Percentiles rank a stretch among this genome's conserved stretches.
Evolutionary conservation across 1,140 invertebrate genomes (phyloP).

Genomic region (Polypedilum vanderplanki): DNA sequence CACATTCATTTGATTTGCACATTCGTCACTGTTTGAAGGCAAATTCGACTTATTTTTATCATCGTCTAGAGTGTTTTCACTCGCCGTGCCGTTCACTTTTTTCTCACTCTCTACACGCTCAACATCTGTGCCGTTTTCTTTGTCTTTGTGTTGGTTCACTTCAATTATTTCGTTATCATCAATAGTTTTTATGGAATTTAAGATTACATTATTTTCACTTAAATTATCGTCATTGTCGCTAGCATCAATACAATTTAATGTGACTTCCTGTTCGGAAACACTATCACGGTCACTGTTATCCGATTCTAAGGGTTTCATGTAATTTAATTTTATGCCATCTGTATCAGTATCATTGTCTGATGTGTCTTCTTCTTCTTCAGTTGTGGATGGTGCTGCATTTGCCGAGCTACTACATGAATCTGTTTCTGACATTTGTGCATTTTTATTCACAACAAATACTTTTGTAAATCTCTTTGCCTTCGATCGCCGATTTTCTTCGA

Average conservation of each 20-base stretch:
- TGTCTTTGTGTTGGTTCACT: slow-evolving; percentile 15
- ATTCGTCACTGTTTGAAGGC: neutral
- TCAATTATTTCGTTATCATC: slow-evolving; percentile 30
- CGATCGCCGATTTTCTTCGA: slow-evolving; percentile 39
- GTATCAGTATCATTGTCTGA: slow-evolving; percentile 50
- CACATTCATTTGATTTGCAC: neutral
- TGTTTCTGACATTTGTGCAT: slow-evolving; percentile 56
- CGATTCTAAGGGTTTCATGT: slow-evolving; percentile 40
- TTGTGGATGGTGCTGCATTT: slow-evolving; percentile 33
- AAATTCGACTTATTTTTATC: slow-evolving; percentile 22
- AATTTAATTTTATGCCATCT: slow-evolving; percentile 45
- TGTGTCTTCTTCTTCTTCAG: slow-evolving; percentile 47
- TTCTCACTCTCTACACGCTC: slow-evolving; percentile 1
- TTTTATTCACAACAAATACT: slow-evolving; percentile 66
- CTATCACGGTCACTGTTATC: slow-evolving; percentile 17
- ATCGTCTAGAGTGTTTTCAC: neutral
- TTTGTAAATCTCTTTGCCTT: slow-evolving; percentile 61
- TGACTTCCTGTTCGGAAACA: neutral
- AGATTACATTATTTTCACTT: slow-evolving; percentile 29
- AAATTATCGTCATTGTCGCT: slow-evolving; percentile 21
- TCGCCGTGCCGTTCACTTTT: slow-evolving; percentile 25
- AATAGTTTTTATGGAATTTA: slow-evolving; percentile 25
- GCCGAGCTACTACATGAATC: slow-evolving; percentile 45
- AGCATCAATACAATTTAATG: slow-evolving; percentile 10
- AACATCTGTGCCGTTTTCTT: neutral